A percentile compares a stretch with the other conserved stretches of the same genome.
Evolutionary conservation across 2,888 invertebrate genomes (phyloP).

Genomic region (Polydrusus cervinus): DNA sequence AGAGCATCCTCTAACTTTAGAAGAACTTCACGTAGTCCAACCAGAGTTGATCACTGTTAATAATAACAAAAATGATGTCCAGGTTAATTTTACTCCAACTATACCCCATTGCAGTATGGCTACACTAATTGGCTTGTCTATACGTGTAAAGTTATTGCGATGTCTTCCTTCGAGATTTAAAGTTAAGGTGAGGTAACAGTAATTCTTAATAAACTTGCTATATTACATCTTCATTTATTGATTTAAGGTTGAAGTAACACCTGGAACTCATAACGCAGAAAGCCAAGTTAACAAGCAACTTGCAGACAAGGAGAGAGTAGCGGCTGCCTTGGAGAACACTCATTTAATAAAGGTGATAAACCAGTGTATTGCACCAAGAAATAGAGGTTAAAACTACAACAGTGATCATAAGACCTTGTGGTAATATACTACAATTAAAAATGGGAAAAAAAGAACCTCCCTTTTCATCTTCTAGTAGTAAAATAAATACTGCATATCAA

Average conservation of each 20-base stretch:
- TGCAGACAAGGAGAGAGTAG: constrained; percentile 97
- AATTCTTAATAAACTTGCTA: background rate
- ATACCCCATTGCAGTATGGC: constrained; percentile 99
- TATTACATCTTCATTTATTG: too few species aligned
- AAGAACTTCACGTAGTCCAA: constrained; percentile 95
- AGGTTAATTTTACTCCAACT: constrained; percentile 94
- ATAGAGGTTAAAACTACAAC: constrained; percentile 53
- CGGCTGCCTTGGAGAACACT: constrained; percentile 96
- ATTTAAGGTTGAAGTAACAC: constrained; percentile 85
- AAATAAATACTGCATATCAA: constrained; percentile 87
- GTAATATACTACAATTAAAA: constrained; percentile 19
- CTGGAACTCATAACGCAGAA: constrained; percentile 95
- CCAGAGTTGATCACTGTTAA: constrained; percentile 86
- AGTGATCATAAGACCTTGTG: constrained; percentile 8
- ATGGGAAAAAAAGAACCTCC: constrained; percentile 73
- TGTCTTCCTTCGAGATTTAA: constrained; percentile 89
- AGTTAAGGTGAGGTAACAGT: constrained; percentile 70
- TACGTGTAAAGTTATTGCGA: constrained; percentile 91
- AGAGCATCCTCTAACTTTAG: constrained; percentile 96
- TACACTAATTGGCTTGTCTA: constrained; percentile 93
- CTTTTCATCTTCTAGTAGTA: constrained; percentile 79
- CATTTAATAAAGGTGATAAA: constrained; percentile 95
- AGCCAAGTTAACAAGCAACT: constrained; percentile 96
- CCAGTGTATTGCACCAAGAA: constrained; percentile 80
- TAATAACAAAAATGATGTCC: constrained; percentile 81